Percentiles rank a stretch among this genome's conserved stretches.
phyloP scores from a whole-genome alignment of 1,140 invertebrate species.

The Lucilia cuprina region DNA sequence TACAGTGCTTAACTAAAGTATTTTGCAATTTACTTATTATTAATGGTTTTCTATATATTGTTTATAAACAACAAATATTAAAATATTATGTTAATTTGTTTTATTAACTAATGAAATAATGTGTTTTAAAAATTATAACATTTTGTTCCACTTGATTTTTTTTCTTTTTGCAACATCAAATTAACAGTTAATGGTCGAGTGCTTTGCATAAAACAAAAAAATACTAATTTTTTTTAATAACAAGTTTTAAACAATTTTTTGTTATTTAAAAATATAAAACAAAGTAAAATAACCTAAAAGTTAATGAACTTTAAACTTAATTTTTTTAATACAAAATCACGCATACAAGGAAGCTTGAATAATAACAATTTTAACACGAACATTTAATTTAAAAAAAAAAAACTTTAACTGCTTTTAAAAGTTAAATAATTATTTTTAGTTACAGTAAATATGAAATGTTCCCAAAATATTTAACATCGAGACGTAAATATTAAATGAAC shows the following conservation, averaged over 20 bases:
- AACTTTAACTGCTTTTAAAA: not conserved
- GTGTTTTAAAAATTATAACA: not conserved
- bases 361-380: not conserved
- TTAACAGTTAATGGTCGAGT: not conserved
- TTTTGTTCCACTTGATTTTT: not conserved
- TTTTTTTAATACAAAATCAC: not conserved
- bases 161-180: not conserved
- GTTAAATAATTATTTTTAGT: not conserved
- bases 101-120: not conserved
- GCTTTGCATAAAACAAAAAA: not conserved
- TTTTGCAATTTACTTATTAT: no score
- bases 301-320: conserved; percentile 14
- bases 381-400: no score
- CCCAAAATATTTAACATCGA: no score
- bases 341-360: not conserved
- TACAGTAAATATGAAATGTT: no score
- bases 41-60: no score
- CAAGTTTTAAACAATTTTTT: not conserved
- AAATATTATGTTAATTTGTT: not conserved
- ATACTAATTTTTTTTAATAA: not conserved
- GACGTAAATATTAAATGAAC: no score
- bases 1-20: no score
- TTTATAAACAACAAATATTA: no score
- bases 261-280: not conserved
- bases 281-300: not conserved